phyloP scores from a whole-genome alignment of 1,140 invertebrate genomes.

The Sitophilus oryzae region DNA sequence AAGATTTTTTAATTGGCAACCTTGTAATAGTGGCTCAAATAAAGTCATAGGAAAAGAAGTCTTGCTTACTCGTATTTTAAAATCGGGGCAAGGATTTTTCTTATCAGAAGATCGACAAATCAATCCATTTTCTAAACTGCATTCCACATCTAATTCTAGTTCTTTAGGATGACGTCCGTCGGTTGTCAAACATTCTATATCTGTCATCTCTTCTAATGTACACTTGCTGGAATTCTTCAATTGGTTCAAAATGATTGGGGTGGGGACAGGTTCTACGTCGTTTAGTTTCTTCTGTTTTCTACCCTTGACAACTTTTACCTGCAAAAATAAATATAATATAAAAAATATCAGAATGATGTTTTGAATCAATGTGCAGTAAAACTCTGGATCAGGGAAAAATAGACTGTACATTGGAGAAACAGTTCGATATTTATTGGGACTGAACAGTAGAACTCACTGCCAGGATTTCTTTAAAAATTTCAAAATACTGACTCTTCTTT shows the following conservation, averaged over 20 bases:
- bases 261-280: constrained; percentile 60
- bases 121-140: constrained; percentile 65
- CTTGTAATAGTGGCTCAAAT: no score
- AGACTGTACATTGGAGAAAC: no score
- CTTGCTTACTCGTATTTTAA: constrained; percentile 61
- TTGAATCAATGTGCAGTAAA: no score
- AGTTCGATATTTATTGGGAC: no score
- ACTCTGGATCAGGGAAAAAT: no score
- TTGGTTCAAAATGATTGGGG: constrained; percentile 46
- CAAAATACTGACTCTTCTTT: no score
- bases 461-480: no score
- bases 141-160: constrained; percentile 67
- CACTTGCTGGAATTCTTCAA: constrained; percentile 51
- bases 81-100: constrained; percentile 55
- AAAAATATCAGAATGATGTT: no score
- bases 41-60: no score
- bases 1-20: no score
- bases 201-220: constrained; percentile 53
- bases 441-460: no score
- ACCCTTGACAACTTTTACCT: constrained; percentile 38
- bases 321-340: no score
- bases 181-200: constrained; percentile 69
- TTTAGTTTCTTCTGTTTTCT: constrained; percentile 28
- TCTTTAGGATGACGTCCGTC: constrained; percentile 56
- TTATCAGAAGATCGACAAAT: constrained; percentile 50